Conservation (phyloP, 2,113 vertebrate species). For the Oenanthe melanoleuca region DNA sequence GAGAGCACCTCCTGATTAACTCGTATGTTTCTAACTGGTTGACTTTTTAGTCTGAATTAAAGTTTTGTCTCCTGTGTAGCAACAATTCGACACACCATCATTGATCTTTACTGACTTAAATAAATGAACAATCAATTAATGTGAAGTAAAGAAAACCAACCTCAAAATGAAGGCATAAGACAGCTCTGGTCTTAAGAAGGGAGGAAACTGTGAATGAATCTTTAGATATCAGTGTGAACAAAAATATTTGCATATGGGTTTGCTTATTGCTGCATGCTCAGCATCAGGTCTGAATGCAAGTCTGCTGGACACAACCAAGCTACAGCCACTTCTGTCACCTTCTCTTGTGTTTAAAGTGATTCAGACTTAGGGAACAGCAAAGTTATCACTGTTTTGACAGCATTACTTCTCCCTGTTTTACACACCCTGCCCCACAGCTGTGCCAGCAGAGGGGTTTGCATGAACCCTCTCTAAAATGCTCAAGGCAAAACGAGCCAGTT, state of each 20-base stretch:
- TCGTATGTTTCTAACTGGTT: neutral
- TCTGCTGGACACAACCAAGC: neutral
- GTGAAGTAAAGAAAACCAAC: neutral
- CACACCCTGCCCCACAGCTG: neutral
- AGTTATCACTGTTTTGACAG: neutral
- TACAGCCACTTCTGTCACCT: neutral
- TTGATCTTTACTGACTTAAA: neutral
- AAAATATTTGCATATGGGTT: neutral
- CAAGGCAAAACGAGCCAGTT: neutral
- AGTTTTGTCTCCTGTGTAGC: neutral
- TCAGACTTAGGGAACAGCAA: neutral
- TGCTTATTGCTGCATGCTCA: neutral
- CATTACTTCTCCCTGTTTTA: neutral
- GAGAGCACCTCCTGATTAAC: neutral
- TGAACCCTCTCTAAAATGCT: neutral
- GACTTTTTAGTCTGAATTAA: neutral
- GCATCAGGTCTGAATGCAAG: neutral
- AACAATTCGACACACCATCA: neutral
- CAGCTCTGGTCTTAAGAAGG: neutral
- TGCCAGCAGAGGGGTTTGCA: accelerated
- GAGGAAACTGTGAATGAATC: neutral
- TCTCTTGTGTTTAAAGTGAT: neutral
- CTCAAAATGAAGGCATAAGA: neutral
- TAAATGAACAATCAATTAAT: neutral
- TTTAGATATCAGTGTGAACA: neutral